phyloP scores from a whole-genome alignment of 2,888 invertebrate genomes.

The Phortica magna region DNA sequence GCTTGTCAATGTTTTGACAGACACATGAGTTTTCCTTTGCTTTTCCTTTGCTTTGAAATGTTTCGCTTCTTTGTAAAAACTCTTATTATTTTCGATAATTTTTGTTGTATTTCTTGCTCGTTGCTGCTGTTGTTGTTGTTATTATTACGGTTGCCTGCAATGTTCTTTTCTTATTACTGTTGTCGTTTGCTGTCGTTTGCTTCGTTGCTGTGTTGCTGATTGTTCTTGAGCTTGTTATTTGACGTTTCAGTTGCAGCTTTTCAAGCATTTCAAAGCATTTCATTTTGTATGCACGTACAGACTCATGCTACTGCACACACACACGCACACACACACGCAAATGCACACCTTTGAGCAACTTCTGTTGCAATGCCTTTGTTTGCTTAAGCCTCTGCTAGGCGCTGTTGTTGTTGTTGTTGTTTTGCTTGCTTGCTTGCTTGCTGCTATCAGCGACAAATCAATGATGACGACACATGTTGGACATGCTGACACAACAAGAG shows the following conservation, averaged over 20 bases:
- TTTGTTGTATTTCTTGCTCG: constrained; percentile 14
- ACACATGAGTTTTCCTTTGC: constrained; percentile 47
- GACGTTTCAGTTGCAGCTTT: constrained; percentile 41
- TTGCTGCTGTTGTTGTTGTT: constrained; percentile 5
- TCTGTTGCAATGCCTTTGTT: constrained; percentile 1
- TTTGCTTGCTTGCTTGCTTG: constrained; percentile 41
- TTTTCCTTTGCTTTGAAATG: background rate
- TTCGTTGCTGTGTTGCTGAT: too few species aligned
- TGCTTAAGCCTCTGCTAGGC: background rate
- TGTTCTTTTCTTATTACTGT: background rate
- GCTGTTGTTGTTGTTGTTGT: constrained; percentile 30
- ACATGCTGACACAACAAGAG: constrained; percentile 50
- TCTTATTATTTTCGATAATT: background rate
- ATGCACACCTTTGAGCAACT: background rate
- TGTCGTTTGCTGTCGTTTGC: too few species aligned
- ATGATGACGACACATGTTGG: constrained; percentile 72
- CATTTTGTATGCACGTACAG: background rate
- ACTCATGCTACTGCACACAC: background rate
- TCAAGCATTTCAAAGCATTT: constrained; percentile 38
- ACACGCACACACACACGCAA: background rate
- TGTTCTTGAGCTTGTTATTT: constrained; percentile 20
- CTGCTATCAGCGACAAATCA: constrained; percentile 68
- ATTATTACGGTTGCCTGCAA: background rate
- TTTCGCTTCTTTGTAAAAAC: background rate
- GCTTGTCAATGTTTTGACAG: constrained; percentile 62